Evolutionary conservation across 2,113 vertebrate genomes (phyloP), one percentile per base, ranked within the genome.

Genomic region (Ornithorhynchus anatinus): DNA sequence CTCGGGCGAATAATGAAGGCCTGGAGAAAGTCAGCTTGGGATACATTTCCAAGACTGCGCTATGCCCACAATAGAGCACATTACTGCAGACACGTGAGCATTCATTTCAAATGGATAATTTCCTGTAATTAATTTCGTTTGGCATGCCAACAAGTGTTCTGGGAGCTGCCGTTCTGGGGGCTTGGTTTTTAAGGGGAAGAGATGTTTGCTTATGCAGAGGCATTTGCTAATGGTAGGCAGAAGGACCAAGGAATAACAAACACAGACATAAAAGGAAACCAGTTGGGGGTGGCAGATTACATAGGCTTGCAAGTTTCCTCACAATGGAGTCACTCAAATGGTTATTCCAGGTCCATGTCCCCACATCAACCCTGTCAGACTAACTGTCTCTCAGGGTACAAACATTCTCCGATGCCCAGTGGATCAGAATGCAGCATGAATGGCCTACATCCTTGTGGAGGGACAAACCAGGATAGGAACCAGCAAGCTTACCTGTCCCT

Each of bases 61-160:
- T 68, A 61, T 37, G 59, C 79, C 59, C 31, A 70, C 78, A 66
- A 47, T 37, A 7, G 48, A 32, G 27, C 23, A 65, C 72, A 75
- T 31, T 57, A 56, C 39, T 77, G 72, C 80, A 78, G 74, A 33
- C 35, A 23, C 37, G 32, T 62, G 66, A 59, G 47, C 16, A 43
- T 62, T 57, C 67, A 81, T 69, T 7, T 0, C 22, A 51, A 62
- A 42, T 35, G 62, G 77, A 37, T 16, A 70, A 75, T 70, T 84
- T 79, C 33, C 74, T 73, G 63, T 44, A 67, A 71, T 20, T 50
- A 52, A 72, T 71, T 73, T 12, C 0, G 7, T 47, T 36, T 68
- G 45, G 50, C 57, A 71, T 35, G 35, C 33, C 52, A 67, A 50
- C 44, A 54, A 59, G n/a, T 0, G 11, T 37, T 59, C 43, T 44